These are phyloP conservation scores for Odontocolon sp. DNA, from an alignment of 2,888 invertebrate genomes.

Conservation along the genomic window DNA sequence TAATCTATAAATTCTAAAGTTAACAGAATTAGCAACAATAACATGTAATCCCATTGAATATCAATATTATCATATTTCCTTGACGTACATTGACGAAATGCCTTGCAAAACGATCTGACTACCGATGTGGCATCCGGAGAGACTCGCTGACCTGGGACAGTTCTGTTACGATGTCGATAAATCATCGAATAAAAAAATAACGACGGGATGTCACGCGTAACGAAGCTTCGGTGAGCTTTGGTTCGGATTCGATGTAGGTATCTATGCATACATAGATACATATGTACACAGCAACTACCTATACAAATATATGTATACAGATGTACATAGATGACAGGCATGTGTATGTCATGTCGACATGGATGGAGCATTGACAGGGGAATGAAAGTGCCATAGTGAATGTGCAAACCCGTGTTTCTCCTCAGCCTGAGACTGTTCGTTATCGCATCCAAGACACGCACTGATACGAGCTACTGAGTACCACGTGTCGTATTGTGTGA, in stretches of 20 bases:
- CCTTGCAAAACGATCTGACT: slow-evolving; percentile 5
- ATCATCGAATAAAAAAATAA: slow-evolving; percentile 35
- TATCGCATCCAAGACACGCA: slow-evolving; percentile 24
- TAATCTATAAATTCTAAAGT: too few species aligned
- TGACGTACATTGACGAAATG: too few species aligned
- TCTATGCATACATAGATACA: neutral
- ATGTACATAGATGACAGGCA: neutral
- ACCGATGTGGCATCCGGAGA: slow-evolving; percentile 15
- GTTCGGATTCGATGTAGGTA: slow-evolving; percentile 21
- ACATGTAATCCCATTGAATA: too few species aligned
- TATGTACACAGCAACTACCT: neutral
- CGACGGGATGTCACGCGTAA: slow-evolving; percentile 38
- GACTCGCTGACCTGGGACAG: slow-evolving; percentile 41
- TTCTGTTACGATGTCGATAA: slow-evolving; percentile 38
- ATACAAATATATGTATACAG: slow-evolving; percentile 4
- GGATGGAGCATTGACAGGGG: slow-evolving; percentile 6
- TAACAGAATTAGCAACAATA: too few species aligned
- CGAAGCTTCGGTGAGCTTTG: slow-evolving; percentile 22
- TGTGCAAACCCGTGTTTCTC: neutral
- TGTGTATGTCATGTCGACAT: slow-evolving; percentile 2
- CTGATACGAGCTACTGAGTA: slow-evolving; percentile 7
- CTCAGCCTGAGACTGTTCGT: slow-evolving; percentile 13
- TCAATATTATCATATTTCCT: too few species aligned
- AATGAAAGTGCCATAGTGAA: neutral
- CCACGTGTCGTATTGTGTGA: neutral